phyloP scores from a whole-genome alignment of 2,113 vertebrate genomes.

The Mesitornis unicolor region DNA sequence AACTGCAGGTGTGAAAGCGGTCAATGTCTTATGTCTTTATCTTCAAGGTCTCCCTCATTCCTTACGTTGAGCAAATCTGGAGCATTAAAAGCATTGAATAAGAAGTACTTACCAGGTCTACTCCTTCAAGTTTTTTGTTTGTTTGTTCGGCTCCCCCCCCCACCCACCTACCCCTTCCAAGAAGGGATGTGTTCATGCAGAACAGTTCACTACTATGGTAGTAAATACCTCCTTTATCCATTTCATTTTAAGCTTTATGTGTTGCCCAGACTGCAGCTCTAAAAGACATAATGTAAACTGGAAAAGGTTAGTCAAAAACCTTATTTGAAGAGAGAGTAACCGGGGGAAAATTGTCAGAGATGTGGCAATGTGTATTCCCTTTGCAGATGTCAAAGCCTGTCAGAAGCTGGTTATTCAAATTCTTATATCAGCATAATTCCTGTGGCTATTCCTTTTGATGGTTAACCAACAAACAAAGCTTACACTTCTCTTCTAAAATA shows the following conservation, averaged over 20 bases:
- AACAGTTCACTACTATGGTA: neutral
- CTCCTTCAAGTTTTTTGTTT: neutral
- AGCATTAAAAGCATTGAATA: neutral
- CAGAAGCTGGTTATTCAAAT: neutral
- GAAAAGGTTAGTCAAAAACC: neutral
- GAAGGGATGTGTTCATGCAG: fast-evolving
- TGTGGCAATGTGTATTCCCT: neutral
- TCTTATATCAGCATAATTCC: neutral
- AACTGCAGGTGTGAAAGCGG: neutral
- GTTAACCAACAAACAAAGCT: neutral
- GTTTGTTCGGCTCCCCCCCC: too few relatives aligned
- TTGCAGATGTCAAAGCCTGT: neutral
- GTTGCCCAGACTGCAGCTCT: neutral
- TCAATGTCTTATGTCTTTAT: neutral
- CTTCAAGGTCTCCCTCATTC: fast-evolving
- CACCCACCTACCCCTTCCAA: too few relatives aligned
- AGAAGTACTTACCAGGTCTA: fast-evolving
- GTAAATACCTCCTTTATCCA: neutral
- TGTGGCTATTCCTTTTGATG: neutral
- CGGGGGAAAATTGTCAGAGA: neutral
- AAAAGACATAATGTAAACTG: neutral
- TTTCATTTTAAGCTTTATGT: neutral
- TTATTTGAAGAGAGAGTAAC: neutral
- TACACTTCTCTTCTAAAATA: neutral
- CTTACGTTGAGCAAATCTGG: too few relatives aligned